These are phyloP conservation scores for Aradophagus sp. DNA, from an alignment of 1,140 invertebrate genomes.

Conservation along the genomic window DNA sequence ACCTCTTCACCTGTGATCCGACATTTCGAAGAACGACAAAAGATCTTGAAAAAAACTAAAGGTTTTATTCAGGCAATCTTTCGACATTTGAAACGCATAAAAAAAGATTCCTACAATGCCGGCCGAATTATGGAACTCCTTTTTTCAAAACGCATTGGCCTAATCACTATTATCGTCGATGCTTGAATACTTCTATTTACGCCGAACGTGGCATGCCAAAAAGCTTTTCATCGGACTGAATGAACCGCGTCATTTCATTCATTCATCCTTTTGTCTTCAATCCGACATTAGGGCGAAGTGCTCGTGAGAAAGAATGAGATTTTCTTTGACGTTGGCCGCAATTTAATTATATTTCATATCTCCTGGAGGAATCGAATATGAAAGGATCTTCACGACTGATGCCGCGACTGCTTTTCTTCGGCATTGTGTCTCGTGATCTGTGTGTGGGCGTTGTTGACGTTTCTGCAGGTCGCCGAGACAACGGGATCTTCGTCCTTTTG, in stretches of 20 bases:
- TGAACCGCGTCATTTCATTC: conserved; percentile 23
- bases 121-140: no score
- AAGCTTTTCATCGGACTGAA: conserved; percentile 31
- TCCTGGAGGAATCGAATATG: conserved; percentile 34
- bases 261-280: conserved; percentile 35
- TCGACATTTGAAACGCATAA: no score
- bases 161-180: conserved; percentile 18
- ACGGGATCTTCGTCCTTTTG: conserved; percentile 32
- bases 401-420: conserved; percentile 27
- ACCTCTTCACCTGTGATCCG: no score
- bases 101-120: no score
- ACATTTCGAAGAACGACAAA: no score
- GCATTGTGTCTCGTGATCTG: conserved; percentile 35
- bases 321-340: conserved; percentile 23
- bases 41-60: no score
- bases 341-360: conserved; percentile 48
- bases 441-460: conserved; percentile 37
- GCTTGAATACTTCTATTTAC: conserved; percentile 16
- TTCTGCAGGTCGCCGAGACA: conserved; percentile 33
- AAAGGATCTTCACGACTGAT: conserved; percentile 49
- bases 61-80: no score
- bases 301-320: conserved; percentile 10
- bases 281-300: conserved; percentile 25
- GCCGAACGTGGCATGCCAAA: conserved; percentile 7
- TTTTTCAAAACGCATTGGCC: no score